phyloP scores from a whole-genome alignment of 2,888 invertebrate species.

The Orthosia cruda region DNA sequence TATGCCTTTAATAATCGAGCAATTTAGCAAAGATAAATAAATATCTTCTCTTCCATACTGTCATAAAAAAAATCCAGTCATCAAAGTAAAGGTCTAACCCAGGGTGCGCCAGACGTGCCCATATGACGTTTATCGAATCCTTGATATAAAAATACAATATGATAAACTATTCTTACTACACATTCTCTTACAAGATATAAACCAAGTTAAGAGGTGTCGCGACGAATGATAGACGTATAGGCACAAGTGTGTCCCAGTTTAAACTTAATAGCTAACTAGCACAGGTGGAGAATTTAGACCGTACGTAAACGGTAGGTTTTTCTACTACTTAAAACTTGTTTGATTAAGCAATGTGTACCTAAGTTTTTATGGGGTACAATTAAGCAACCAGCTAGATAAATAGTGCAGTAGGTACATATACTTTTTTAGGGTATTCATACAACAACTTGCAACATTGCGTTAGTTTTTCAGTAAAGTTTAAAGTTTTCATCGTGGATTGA shows the following conservation, averaged over 20 bases:
- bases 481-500: too few species aligned
- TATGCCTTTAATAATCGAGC: too few species aligned
- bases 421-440: background rate
- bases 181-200: slow-evolving; percentile 26
- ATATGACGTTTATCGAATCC: background rate
- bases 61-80: too few species aligned
- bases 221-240: slow-evolving; percentile 40
- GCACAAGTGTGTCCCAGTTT: slow-evolving; percentile 62
- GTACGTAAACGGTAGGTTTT: background rate
- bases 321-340: slow-evolving; percentile 5
- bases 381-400: background rate
- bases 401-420: background rate
- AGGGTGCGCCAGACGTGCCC: slow-evolving; percentile 3
- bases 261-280: slow-evolving; percentile 5
- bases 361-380: background rate
- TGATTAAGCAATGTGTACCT: slow-evolving; percentile 12
- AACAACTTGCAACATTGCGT: background rate
- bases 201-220: slow-evolving; percentile 29
- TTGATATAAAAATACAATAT: slow-evolving; percentile 1
- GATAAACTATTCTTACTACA: background rate
- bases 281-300: slow-evolving; percentile 32
- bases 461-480: too few species aligned
- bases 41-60: too few species aligned
- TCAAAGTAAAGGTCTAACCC: background rate
- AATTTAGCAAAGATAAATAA: too few species aligned